phyloP scores from a whole-genome alignment of 2,113 vertebrate genomes.

The Mesitornis unicolor region DNA sequence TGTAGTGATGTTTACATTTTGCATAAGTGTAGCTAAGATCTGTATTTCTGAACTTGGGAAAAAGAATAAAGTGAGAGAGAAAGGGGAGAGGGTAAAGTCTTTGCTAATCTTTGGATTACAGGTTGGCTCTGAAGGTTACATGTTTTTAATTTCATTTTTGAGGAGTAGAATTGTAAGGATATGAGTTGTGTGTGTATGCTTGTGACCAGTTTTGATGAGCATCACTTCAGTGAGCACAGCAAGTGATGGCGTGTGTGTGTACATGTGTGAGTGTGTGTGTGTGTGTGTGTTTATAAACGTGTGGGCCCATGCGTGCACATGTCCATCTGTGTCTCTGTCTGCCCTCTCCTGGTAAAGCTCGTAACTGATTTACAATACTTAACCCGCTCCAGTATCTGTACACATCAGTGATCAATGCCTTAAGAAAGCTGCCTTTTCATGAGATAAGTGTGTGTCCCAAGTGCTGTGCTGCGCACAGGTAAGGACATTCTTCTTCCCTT shows the following conservation, averaged over 20 bases:
- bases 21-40: not conserved
- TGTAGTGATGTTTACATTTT: conserved; percentile 2
- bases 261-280: fast-evolving
- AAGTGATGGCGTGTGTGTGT: fast-evolving
- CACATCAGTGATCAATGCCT: not conserved
- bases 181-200: not conserved
- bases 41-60: not conserved
- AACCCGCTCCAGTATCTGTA: not conserved
- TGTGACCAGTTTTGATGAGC: not conserved
- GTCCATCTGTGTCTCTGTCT: not conserved
- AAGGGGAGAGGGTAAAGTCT: not conserved
- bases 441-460: not conserved
- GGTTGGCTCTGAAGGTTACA: not conserved
- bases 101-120: not conserved
- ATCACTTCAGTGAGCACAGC: not conserved
- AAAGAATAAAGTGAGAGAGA: not conserved
- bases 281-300: fast-evolving
- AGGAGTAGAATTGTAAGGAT: not conserved
- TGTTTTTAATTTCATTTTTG: not conserved
- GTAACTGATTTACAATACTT: not conserved
- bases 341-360: conserved; percentile 6
- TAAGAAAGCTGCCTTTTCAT: not conserved
- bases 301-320: fast-evolving
- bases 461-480: not conserved
- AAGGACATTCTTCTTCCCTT: not conserved